phyloP scores from a whole-genome alignment of 2,888 invertebrate species.

The Horisme vitalbata region DNA sequence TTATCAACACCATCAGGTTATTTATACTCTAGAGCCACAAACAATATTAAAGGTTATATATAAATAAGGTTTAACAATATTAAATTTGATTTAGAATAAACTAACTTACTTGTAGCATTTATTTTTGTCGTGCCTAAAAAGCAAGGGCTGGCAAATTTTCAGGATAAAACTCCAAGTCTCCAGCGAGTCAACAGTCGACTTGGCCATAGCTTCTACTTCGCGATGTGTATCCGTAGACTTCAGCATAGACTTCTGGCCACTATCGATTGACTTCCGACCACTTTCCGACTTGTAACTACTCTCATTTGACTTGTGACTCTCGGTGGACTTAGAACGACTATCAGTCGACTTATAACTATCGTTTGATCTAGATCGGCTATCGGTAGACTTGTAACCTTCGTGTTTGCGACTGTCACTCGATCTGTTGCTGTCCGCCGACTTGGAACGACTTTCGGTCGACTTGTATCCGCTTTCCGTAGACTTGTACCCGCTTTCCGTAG shows the following conservation, averaged over 20 bases:
- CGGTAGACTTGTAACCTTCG: constrained; percentile 20
- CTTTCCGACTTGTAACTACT: constrained; percentile 1
- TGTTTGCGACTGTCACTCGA: constrained; percentile 21
- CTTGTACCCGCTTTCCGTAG: constrained; percentile 47
- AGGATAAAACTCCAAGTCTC: constrained; percentile 75
- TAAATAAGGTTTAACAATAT: not conserved
- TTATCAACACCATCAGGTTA: too few relatives aligned
- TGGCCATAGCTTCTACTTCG: constrained; percentile 46
- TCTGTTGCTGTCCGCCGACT: constrained; percentile 1
- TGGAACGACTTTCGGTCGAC: constrained; percentile 11
- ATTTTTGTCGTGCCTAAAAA: constrained; percentile 72
- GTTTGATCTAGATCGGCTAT: too few relatives aligned
- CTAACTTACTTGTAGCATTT: constrained; percentile 70
- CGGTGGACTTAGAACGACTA: constrained; percentile 12
- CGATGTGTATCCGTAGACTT: not conserved
- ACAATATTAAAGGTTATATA: too few relatives aligned
- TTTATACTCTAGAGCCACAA: too few relatives aligned
- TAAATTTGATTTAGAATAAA: not conserved
- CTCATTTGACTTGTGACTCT: constrained; percentile 12
- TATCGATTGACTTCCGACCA: not conserved
- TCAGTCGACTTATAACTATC: constrained; percentile 4
- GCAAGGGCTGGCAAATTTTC: constrained; percentile 72
- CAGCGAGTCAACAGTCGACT: constrained; percentile 61
- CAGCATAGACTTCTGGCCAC: constrained; percentile 1
- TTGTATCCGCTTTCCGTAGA: constrained; percentile 37